Conservation (phyloP, 92 coral and sea anemone species). For the Pocillopora grandis region DNA sequence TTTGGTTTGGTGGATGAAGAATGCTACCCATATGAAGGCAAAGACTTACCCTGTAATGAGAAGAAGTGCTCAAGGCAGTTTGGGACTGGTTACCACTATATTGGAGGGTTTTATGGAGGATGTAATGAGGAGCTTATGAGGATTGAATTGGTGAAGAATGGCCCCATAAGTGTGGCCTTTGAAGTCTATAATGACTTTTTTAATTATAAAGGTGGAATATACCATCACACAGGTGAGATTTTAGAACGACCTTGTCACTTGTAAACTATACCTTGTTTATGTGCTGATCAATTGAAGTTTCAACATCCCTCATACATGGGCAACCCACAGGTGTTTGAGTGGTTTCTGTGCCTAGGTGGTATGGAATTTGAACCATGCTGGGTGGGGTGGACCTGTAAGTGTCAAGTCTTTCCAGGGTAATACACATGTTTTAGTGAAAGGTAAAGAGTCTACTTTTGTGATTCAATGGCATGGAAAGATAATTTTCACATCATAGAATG, state of each 20-base stretch:
- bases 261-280: neutral
- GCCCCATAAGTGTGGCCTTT: conserved; percentile 63
- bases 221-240: conserved; percentile 63
- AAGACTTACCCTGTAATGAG: conserved; percentile 49
- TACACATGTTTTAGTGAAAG: too few species aligned
- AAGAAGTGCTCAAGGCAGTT: conserved; percentile 51
- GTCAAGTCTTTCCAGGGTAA: too few species aligned
- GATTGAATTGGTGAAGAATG: conserved; percentile 62
- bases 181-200: conserved; percentile 60
- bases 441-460: too few species aligned
- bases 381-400: too few species aligned
- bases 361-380: too few species aligned
- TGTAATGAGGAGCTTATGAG: conserved; percentile 71
- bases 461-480: too few species aligned
- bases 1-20: conserved; percentile 72
- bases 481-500: too few species aligned
- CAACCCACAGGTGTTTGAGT: too few species aligned
- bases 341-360: too few species aligned
- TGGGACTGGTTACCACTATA: conserved; percentile 61
- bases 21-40: conserved; percentile 66
- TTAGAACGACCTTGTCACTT: neutral
- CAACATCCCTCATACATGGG: too few species aligned
- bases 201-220: conserved; percentile 68
- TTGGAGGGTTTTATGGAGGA: conserved; percentile 82
- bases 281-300: too few species aligned